Evolutionary conservation across 2,888 invertebrate genomes (phyloP), one percentile per base, ranked within the genome.

Genomic region (Andrena haemorrhoa): DNA sequence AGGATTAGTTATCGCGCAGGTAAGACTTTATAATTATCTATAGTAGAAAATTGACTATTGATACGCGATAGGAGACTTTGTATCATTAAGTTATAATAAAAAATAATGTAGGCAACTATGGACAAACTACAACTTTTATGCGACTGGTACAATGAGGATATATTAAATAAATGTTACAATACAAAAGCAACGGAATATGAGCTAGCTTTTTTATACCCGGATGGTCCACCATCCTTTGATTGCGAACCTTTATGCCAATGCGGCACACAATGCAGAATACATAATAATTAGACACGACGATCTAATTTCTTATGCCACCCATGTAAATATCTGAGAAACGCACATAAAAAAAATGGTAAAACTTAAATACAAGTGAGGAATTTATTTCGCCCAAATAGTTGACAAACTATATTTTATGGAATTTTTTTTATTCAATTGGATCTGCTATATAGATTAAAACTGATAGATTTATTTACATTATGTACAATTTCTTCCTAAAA

Each of bases 1-100:
- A 84, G 95, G 95, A 70, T 94, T 95, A 65, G 94, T 95, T 23
- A 92, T 95, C 70, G 95, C 95, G 20, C 94, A 95, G 87, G 94
- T 94, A 83, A 89, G 77, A 47, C 66, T 79, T 77, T 41, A 8
- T 56, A 56, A 66, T 64, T 70, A 31, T 47, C 29, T 23, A 23
- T 35, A 49, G 0, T 20, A 51, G 41, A 58, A 23, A 26, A 53
- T 72, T 35, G 53, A n/a, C 53, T 56, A 51, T 26, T 29, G 29
- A 51, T 64, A 63, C 33, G 8, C 56, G 6, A 66, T 49, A 64
- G 33, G 58, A 71, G 73, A 16, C 33, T 26, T 65, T 66, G 56
- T 66, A 47, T 61, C n/a, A 56, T 35, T 58, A 16, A 75, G 61
- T 83, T 73, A 83, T 33, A 84, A 33, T 69, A 60, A 33, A 87